Evolutionary conservation across 2,797 vertebrate genomes (phyloP).

Genomic region (Muscicapa striata): DNA sequence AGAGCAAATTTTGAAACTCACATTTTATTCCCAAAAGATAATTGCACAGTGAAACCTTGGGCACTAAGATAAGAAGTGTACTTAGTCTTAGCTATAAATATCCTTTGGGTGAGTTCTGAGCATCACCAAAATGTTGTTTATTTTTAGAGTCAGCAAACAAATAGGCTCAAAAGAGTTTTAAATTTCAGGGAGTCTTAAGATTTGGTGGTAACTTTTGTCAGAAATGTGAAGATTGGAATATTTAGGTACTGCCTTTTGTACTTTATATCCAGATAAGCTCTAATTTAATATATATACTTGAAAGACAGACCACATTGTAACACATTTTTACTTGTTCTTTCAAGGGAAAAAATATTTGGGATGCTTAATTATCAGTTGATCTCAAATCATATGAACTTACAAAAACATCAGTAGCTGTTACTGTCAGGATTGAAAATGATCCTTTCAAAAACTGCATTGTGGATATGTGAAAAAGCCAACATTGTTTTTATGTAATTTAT

Average conservation of each 20-base stretch:
- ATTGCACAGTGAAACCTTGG: background rate
- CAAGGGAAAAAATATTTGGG: background rate
- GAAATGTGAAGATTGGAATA: background rate
- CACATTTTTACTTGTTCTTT: background rate
- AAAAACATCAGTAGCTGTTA: background rate
- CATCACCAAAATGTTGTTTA: background rate
- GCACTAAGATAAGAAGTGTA: background rate
- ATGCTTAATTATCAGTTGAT: background rate
- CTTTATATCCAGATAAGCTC: background rate
- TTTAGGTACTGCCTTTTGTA: background rate
- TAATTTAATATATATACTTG: background rate
- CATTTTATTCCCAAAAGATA: background rate
- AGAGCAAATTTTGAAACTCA: background rate
- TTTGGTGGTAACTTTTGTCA: background rate
- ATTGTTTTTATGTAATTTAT: background rate
- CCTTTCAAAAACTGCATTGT: background rate
- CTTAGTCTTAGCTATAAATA: background rate
- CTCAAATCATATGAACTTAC: background rate
- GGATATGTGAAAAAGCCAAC: background rate
- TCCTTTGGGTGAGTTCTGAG: background rate
- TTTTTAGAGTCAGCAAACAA: background rate
- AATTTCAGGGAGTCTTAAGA: background rate
- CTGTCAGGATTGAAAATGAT: background rate
- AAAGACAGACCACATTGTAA: background rate
- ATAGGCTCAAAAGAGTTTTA: background rate